These are phyloP conservation scores for Phocoena sinus DNA, from an alignment of 2,113 vertebrate genomes.

Conservation along the genomic window DNA sequence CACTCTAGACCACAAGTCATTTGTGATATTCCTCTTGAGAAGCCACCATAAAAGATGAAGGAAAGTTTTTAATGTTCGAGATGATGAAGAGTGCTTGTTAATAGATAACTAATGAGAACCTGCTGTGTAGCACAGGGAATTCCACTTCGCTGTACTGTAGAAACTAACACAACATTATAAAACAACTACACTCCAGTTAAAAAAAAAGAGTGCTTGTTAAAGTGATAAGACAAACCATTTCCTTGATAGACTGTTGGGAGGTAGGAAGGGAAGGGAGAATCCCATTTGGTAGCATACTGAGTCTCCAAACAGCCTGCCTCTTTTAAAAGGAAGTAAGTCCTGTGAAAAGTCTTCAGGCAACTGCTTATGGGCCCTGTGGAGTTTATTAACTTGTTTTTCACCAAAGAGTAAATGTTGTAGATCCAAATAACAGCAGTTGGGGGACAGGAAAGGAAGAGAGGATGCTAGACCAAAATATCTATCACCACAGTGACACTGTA, in stretches of 20 bases:
- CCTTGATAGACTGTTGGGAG: neutral
- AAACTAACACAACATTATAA: too few species aligned
- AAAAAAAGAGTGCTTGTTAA: neutral
- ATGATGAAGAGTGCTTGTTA: neutral
- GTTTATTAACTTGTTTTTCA: conserved; percentile 73
- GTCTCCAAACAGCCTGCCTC: conserved; percentile 45
- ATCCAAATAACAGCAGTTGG: conserved; percentile 66
- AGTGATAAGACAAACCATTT: conserved; percentile 27
- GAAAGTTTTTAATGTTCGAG: neutral
- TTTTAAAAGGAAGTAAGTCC: conserved; percentile 43
- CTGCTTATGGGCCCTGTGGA: conserved; percentile 58
- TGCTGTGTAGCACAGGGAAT: too few species aligned
- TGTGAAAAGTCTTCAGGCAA: conserved; percentile 58
- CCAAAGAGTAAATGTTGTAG: conserved; percentile 57
- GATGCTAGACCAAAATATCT: conserved; percentile 70
- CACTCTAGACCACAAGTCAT: neutral
- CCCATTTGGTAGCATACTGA: conserved; percentile 43
- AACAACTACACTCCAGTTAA: neutral
- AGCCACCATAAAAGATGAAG: conserved; percentile 1
- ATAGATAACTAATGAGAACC: neutral
- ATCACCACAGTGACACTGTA: conserved; percentile 58
- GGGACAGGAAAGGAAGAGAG: conserved; percentile 16
- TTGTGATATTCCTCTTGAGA: neutral
- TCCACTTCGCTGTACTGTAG: too few species aligned
- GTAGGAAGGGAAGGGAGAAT: neutral